phyloP scores from a whole-genome alignment of 2,797 vertebrate species.

The Sebastes taczanowskii region DNA sequence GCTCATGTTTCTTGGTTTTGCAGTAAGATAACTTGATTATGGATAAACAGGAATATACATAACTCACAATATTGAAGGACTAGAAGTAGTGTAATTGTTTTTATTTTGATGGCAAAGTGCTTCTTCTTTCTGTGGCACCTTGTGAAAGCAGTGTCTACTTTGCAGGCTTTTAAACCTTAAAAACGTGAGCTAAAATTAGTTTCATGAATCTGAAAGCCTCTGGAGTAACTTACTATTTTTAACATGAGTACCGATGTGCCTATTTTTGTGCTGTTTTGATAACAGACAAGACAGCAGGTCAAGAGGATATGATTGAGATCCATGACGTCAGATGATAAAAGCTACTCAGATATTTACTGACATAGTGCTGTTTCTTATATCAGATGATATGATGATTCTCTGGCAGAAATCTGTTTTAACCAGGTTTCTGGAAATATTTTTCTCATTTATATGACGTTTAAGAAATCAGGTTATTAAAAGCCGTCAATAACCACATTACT shows the following conservation, averaged over 20 bases:
- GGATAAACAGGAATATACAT: constrained; percentile 1
- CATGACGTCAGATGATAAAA: neutral
- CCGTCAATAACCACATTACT: neutral
- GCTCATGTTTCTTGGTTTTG: neutral
- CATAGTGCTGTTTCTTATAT: neutral
- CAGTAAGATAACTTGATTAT: neutral
- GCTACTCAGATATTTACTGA: neutral
- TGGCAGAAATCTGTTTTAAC: neutral
- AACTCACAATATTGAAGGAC: neutral
- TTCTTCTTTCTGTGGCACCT: neutral
- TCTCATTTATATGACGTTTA: neutral
- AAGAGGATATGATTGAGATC: neutral
- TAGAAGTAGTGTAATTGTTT: neutral
- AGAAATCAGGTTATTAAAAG: neutral
- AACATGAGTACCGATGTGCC: neutral
- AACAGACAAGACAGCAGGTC: neutral
- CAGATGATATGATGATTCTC: neutral
- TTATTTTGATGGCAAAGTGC: neutral
- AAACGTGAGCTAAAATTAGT: constrained; percentile 31
- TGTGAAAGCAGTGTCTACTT: neutral
- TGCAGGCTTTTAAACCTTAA: constrained; percentile 4
- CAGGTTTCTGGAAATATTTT: neutral
- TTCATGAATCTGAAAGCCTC: neutral
- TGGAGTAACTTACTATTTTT: constrained; percentile 21
- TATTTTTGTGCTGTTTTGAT: constrained; percentile 34